Conservation (phyloP, 2,797 vertebrate species). For the Fistularia tabacaria region DNA sequence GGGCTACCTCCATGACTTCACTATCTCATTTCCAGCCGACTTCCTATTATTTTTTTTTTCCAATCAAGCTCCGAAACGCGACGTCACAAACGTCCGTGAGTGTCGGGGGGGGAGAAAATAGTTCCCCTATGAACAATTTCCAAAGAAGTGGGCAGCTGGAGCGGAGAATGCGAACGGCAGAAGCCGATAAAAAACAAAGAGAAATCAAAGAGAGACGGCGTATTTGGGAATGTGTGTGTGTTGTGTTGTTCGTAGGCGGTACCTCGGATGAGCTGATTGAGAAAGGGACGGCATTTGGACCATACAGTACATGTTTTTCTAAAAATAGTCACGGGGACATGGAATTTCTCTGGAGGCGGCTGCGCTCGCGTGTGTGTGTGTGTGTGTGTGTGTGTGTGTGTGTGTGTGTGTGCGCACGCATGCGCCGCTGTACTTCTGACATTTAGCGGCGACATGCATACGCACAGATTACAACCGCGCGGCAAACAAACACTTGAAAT, state of each 20-base stretch:
- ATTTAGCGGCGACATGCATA: slow-evolving; percentile 19
- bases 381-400: slow-evolving; percentile 7
- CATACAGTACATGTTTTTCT: slow-evolving; percentile 21
- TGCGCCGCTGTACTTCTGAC: slow-evolving; percentile 15
- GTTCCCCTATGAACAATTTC: too few species aligned
- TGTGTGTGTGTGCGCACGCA: slow-evolving; percentile 10
- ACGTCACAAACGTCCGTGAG: too few species aligned
- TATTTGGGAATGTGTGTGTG: neutral
- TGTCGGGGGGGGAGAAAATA: too few species aligned
- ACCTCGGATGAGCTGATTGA: slow-evolving; percentile 42
- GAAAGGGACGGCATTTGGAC: slow-evolving; percentile 33
- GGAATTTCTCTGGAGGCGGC: slow-evolving; percentile 41
- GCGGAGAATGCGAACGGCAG: too few species aligned
- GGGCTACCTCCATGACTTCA: too few species aligned
- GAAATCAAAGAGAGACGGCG: too few species aligned
- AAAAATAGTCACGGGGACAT: slow-evolving; percentile 52
- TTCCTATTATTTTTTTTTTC: too few species aligned
- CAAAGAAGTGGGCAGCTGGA: too few species aligned
- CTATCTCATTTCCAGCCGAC: too few species aligned
- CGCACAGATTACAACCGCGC: neutral
- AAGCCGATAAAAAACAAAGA: too few species aligned
- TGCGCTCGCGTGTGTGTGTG: slow-evolving; percentile 14
- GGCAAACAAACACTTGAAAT: slow-evolving; percentile 32
- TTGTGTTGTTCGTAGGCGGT: slow-evolving; percentile 20
- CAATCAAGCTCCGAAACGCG: too few species aligned